Conservation (phyloP, 2,888 invertebrate species). For the Ceriagrion tenellum region DNA sequence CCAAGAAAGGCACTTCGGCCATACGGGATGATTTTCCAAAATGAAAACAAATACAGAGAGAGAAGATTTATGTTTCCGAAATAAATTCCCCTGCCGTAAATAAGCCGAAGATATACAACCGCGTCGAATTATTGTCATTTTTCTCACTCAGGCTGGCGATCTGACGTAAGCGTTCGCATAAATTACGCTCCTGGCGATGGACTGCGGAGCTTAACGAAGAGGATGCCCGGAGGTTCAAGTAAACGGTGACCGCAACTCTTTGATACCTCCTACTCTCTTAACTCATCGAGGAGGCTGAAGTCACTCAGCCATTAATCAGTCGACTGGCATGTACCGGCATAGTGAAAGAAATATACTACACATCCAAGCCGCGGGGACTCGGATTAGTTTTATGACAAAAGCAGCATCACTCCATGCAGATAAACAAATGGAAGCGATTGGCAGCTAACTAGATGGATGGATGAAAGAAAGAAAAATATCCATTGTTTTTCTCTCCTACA, state of each 20-base stretch:
- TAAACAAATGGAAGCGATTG: not conserved
- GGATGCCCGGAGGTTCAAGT: not conserved
- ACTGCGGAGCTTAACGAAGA: not conserved
- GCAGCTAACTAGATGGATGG: not conserved
- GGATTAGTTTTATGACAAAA: not conserved
- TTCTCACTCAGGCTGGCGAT: not conserved
- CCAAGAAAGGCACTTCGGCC: not conserved
- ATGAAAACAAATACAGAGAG: not conserved
- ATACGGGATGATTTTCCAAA: not conserved
- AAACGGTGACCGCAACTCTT: not conserved
- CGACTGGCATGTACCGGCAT: not conserved
- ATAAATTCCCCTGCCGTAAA: not conserved
- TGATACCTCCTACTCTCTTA: not conserved
- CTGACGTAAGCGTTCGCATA: not conserved
- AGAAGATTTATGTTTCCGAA: not conserved
- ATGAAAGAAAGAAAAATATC: not conserved
- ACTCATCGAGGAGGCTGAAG: not conserved
- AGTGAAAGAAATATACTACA: not conserved
- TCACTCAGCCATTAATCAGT: not conserved
- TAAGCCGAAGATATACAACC: constrained; percentile 1
- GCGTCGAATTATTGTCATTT: not conserved
- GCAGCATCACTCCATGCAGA: not conserved
- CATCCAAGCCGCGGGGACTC: not conserved
- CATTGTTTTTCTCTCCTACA: not conserved
- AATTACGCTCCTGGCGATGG: not conserved